A percentile compares a stretch with the other conserved stretches of the same genome.
Conservation (phyloP, 2,797 vertebrate genomes). For the Lindbergichthys nudifrons region DNA sequence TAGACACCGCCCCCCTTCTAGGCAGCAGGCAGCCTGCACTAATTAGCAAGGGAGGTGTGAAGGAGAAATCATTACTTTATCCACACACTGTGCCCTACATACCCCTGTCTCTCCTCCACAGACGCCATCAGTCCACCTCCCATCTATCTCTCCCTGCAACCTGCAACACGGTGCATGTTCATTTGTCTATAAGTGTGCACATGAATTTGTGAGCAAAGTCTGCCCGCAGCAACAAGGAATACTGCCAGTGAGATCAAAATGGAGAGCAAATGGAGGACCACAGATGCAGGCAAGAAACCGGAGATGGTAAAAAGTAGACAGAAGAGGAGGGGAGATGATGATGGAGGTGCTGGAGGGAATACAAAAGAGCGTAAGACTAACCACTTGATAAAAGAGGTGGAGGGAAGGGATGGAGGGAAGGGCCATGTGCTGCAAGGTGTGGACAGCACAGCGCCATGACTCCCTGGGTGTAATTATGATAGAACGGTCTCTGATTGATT, state of each 20-base stretch:
- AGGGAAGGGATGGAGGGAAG: slow-evolving; percentile 32
- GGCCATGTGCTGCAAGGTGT: slow-evolving; percentile 57
- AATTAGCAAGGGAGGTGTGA: slow-evolving; percentile 87
- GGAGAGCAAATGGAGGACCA: slow-evolving; percentile 37
- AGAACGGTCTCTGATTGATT: slow-evolving; percentile 79
- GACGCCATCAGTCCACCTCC: slow-evolving; percentile 62
- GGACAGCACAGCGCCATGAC: slow-evolving; percentile 47
- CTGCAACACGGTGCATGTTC: slow-evolving; percentile 39
- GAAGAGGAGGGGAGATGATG: slow-evolving; percentile 30
- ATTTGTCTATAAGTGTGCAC: slow-evolving; percentile 23
- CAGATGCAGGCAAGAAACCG: slow-evolving; percentile 16
- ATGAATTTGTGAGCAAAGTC: slow-evolving; percentile 39
- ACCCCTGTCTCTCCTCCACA: slow-evolving; percentile 51
- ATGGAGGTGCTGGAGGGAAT: slow-evolving; percentile 44
- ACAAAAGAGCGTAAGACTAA: slow-evolving; percentile 31
- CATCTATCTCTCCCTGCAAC: slow-evolving; percentile 49
- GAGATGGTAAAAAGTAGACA: slow-evolving; percentile 13
- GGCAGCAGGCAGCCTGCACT: slow-evolving; percentile 80
- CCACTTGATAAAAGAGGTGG: slow-evolving; percentile 35
- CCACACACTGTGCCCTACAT: slow-evolving; percentile 79
- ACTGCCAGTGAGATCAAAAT: slow-evolving; percentile 45
- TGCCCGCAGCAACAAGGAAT: slow-evolving; percentile 12
- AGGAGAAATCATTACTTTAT: slow-evolving; percentile 86
- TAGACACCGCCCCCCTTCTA: slow-evolving; percentile 72
- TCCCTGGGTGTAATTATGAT: slow-evolving; percentile 75